These are phyloP conservation scores for Rutilus rutilus DNA, from an alignment of 2,113 vertebrate species.

Conservation along the genomic window DNA sequence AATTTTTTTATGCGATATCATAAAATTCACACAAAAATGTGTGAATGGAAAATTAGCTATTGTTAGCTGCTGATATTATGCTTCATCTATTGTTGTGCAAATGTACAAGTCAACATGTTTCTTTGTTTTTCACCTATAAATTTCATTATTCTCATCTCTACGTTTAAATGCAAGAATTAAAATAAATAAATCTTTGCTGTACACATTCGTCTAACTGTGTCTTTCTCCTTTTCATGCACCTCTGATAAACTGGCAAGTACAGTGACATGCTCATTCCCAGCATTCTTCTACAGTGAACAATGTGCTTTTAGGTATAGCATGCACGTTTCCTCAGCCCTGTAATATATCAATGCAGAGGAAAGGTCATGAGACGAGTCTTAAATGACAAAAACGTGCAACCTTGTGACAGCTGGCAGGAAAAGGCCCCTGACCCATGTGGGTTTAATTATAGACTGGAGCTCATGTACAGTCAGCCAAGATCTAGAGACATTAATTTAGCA, in stretches of 20 bases:
- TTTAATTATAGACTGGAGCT: conserved; percentile 45
- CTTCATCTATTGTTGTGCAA: not conserved
- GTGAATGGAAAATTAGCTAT: not conserved
- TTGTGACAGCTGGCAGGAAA: conserved; percentile 37
- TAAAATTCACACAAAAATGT: too few species aligned
- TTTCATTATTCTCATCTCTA: not conserved
- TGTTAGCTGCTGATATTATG: not conserved
- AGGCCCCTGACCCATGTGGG: not conserved
- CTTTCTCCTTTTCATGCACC: not conserved
- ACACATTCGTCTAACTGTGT: not conserved
- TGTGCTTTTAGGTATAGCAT: not conserved
- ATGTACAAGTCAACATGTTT: not conserved
- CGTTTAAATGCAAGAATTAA: not conserved
- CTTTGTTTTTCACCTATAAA: not conserved
- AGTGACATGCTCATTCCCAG: not conserved
- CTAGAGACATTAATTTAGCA: not conserved
- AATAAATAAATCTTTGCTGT: not conserved
- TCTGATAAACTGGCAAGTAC: not conserved
- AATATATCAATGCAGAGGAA: not conserved
- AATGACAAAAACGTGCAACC: conserved; percentile 35
- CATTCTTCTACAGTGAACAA: not conserved
- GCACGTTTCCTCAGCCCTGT: not conserved
- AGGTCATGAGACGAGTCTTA: conserved; percentile 19
- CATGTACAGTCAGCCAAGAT: not conserved
- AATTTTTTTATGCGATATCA: too few species aligned